Conservation (phyloP, 2,888 invertebrate genomes). For the Plebejus argus region DNA sequence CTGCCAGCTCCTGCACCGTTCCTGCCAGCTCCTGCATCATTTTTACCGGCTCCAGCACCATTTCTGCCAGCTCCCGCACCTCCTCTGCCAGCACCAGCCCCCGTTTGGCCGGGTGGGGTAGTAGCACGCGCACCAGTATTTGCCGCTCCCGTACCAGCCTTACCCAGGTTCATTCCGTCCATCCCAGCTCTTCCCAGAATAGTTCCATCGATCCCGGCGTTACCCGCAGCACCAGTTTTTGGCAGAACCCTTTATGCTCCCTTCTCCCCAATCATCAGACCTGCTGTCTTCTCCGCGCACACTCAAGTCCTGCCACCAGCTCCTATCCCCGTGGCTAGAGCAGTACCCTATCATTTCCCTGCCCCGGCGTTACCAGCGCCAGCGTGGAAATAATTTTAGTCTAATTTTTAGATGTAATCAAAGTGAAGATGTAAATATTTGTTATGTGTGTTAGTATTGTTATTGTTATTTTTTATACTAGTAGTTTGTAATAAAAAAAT, state of each 20-base stretch:
- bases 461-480: conserved; percentile 47
- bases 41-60: conserved; percentile 43
- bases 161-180: conserved; percentile 37
- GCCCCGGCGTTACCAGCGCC: conserved; percentile 45
- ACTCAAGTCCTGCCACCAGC: conserved; percentile 53
- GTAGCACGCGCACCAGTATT: conserved; percentile 42
- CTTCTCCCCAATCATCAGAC: conserved; percentile 52
- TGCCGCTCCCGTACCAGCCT: conserved; percentile 49
- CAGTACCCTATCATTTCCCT: conserved; percentile 1
- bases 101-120: conserved; percentile 43
- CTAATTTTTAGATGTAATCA: conserved; percentile 41
- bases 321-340: conserved; percentile 31
- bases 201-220: conserved; percentile 41
- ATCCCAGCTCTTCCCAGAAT: conserved; percentile 36
- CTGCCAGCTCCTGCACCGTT: conserved; percentile 47
- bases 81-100: conserved; percentile 43
- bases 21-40: conserved; percentile 44
- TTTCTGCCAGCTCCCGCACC: conserved; percentile 45
- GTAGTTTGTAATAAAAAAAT: conserved; percentile 49
- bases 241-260: conserved; percentile 48
- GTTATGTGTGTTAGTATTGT: conserved; percentile 42
- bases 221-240: conserved; percentile 47
- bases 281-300: conserved; percentile 48
- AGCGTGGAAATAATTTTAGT: conserved; percentile 69
- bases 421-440: conserved; percentile 39